Base-by-base conservation (phyloP, 1,140 invertebrate genomes). In the Drosophila ironensis region DNA sequence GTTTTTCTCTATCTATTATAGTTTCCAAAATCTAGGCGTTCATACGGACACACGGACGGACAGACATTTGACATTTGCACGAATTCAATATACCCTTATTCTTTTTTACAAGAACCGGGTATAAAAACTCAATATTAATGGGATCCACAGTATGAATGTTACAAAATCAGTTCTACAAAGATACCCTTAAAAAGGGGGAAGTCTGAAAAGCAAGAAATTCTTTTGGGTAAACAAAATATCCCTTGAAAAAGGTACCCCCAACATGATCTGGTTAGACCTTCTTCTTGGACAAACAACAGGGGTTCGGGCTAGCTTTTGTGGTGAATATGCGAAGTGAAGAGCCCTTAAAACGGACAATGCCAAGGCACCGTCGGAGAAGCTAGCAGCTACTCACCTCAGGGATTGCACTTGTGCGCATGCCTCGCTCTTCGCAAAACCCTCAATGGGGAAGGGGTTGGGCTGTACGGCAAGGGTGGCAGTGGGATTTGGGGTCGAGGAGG, bases 381-480 rank as follows among this genome's bases (percentile, higher is more conserved):
- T n/a, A 66, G 20, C 4, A 5, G 0, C 3, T 46, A 72, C 56
- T 74, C 74, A 84, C 74, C 80, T 71, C 80, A 54, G n/a, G n/a
- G n/a, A n/a, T n/a, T 45, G 35, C 75, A 80, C 81, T 86, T 80
- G 80, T 86, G 80, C 80, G 80, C 80, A 86, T 80, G 80, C 38
- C 72, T 30, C 9, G 41, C 45, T 30, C 37, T 59, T 14, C 6
- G 48, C 19, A 27, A 27, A 25, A 9, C 12, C 14, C 8, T 4
- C 3, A 33, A 40, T 51, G 52, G 51, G 61, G 46, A 28, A 45
- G 72, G 51, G 30, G 27, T 30, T 56, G 25, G 25, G 25, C 25
- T 8, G 25, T 27, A 2, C 12, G 14, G n/a, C 16, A 38, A 42
- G 37, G 53, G 30, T 50, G 50, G 72, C 7, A 35, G 19, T 42